phyloP scores from a whole-genome alignment of 2,797 vertebrate species.

The Astyanax mexicanus region DNA sequence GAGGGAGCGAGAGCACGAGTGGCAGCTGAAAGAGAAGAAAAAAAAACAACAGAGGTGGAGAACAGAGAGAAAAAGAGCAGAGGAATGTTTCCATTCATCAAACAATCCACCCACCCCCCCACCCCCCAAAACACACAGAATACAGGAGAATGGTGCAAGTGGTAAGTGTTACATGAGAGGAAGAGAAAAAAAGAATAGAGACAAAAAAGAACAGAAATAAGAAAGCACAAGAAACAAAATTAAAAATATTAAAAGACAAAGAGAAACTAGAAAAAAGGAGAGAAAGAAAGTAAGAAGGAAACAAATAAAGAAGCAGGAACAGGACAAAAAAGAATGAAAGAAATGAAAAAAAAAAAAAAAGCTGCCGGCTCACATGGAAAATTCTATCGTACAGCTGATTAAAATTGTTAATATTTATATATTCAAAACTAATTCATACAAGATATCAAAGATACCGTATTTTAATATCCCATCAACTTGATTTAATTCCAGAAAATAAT shows the following conservation, averaged over 20 bases:
- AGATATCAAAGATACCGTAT: too few species aligned
- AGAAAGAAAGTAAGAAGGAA: too few species aligned
- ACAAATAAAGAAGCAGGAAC: too few species aligned
- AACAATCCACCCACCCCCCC: too few species aligned
- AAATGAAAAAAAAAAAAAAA: neutral
- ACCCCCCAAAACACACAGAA: slow-evolving; percentile 66
- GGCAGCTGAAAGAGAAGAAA: slow-evolving; percentile 65
- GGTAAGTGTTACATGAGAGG: slow-evolving; percentile 78
- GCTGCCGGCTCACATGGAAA: too few species aligned
- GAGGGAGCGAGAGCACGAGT: slow-evolving; percentile 27
- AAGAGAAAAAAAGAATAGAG: slow-evolving; percentile 13
- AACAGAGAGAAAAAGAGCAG: slow-evolving; percentile 71
- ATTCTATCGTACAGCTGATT: too few species aligned
- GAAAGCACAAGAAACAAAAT: slow-evolving; percentile 24
- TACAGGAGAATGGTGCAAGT: slow-evolving; percentile 84
- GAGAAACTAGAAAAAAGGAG: neutral
- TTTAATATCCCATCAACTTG: too few species aligned
- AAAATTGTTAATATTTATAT: too few species aligned
- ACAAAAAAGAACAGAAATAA: slow-evolving; percentile 41
- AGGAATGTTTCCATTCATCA: slow-evolving; percentile 85
- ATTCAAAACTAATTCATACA: too few species aligned
- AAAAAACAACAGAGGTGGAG: slow-evolving; percentile 63
- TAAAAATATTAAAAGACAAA: slow-evolving; percentile 23
- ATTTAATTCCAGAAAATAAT: too few species aligned
- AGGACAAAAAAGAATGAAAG: neutral